phyloP scores from a whole-genome alignment of 2,888 invertebrate species.

The Melieria omissa region DNA sequence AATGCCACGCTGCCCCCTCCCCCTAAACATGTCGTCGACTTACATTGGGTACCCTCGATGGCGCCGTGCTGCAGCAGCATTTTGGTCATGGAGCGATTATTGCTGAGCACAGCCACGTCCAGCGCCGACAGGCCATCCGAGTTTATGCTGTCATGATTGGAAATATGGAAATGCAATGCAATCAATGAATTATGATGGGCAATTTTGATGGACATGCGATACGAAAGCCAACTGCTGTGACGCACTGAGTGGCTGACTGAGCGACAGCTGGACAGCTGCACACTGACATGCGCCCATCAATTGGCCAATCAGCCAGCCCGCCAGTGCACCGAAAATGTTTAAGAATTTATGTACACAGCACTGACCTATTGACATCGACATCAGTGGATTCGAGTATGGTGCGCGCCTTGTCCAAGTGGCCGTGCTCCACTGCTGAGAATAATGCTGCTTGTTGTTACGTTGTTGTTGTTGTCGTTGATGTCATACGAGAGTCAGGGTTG shows the following conservation, averaged over 20 bases:
- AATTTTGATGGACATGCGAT: too few relatives aligned
- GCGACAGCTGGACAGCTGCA: not conserved
- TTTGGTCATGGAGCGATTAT: constrained; percentile 87
- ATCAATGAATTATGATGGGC: too few relatives aligned
- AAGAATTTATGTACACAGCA: constrained; percentile 10
- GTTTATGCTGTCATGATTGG: constrained; percentile 75
- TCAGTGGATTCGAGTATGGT: constrained; percentile 92
- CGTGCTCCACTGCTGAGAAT: constrained; percentile 95
- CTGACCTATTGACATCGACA: constrained; percentile 92
- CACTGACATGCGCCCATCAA: not conserved
- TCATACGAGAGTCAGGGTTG: too few relatives aligned
- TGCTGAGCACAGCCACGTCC: constrained; percentile 93
- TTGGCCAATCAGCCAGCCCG: not conserved
- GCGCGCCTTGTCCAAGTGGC: constrained; percentile 90
- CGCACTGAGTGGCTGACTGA: not conserved
- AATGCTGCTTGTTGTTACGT: constrained; percentile 73
- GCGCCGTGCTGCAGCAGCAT: constrained; percentile 90
- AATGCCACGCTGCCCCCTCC: not conserved
- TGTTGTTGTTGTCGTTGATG: too few relatives aligned
- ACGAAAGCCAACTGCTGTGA: not conserved
- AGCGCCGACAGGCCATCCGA: constrained; percentile 88
- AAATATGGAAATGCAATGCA: too few relatives aligned
- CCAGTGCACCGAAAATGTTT: not conserved
- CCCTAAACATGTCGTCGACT: constrained; percentile 32
- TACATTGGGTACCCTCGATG: constrained; percentile 85